These are phyloP conservation scores for Steinernema khuongi DNA, from an alignment of 1,140 invertebrate species.

Conservation along the genomic window DNA sequence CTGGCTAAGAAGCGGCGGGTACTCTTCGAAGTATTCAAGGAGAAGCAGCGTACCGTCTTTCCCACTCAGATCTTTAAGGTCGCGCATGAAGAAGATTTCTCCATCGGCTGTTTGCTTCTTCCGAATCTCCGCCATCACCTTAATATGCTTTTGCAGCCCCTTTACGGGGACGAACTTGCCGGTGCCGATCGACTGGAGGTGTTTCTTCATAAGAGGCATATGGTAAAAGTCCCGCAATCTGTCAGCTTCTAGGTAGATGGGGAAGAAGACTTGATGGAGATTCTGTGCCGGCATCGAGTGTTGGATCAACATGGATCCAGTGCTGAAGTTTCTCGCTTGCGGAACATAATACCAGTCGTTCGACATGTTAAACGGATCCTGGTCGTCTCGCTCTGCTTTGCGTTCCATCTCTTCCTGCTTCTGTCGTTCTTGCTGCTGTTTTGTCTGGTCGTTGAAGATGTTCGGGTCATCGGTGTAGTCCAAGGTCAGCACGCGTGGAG, in stretches of 20 bases:
- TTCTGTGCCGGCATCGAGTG: conserved; percentile 96
- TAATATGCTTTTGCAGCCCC: conserved; percentile 81
- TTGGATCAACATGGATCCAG: conserved; percentile 63
- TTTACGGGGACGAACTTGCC: conserved; percentile 63
- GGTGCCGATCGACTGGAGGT: conserved; percentile 31
- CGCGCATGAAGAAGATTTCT: conserved; percentile 98
- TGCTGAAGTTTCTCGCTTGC: conserved; percentile 62
- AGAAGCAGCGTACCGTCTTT: conserved; percentile 88
- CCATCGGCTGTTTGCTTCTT: conserved; percentile 86
- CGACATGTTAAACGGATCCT: conserved; percentile 95
- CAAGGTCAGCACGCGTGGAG: conserved; percentile 85
- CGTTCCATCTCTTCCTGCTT: conserved; percentile 60
- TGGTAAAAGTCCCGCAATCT: conserved; percentile 88
- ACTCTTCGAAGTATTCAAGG: conserved; percentile 93
- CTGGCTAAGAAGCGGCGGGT: conserved; percentile 69
- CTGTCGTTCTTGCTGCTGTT: conserved; percentile 55
- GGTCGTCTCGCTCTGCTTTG: conserved; percentile 64
- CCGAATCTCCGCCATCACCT: conserved; percentile 83
- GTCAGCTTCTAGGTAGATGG: conserved; percentile 77
- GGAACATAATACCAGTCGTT: conserved; percentile 95
- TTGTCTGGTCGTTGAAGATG: conserved; percentile 54
- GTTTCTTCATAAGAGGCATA: conserved; percentile 63
- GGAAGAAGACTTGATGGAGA: conserved; percentile 84
- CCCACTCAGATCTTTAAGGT: conserved; percentile 86
- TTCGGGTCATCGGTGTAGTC: conserved; percentile 83